Evolutionary conservation across 2,888 invertebrate species (phyloP), one percentile per base, ranked within the genome.

Genomic region (Pristionchus arcanus): DNA sequence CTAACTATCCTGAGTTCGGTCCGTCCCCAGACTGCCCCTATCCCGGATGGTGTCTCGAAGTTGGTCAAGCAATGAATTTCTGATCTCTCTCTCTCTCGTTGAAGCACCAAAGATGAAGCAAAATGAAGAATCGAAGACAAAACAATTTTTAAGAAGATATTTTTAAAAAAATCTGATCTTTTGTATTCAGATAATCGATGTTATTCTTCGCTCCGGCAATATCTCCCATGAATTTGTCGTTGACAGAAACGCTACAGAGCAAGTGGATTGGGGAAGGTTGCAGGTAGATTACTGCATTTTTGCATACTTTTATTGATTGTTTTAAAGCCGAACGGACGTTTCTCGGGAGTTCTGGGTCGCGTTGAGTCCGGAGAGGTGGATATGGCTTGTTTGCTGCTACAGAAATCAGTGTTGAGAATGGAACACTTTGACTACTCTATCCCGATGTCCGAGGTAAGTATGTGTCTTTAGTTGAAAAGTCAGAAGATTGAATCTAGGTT

Each of bases 11-110:
- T 1, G 4, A 55, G 3, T 85, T 59, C 34, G 37, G 31, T 7
- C 85, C 85, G 0, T 19, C 85, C 4, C 13, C 28, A 1, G n/a
- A 63, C 21, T 85, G 85, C n/a, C 63, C 59, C 5, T 85, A 25
- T 42, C 85, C 85, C 19, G 85, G 85, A 15, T 63, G 34, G 34
- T 85, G 85, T 63, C 42, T 85, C 49, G 85, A 85, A 63, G 85
- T 49, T n/a, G n/a, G n/a, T n/a, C n/a, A n/a, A n/a, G n/a, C n/a
- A n/a, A n/a, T n/a, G n/a, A n/a, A n/a, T n/a, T n/a, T n/a, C n/a
- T n/a, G n/a, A n/a, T n/a, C n/a, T n/a, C n/a, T n/a, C n/a, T n/a
- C n/a, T n/a, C n/a, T n/a, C n/a, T n/a, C n/a, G n/a, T n/a, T n/a
- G n/a, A n/a, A n/a, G n/a, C n/a, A n/a, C n/a, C n/a, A n/a, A n/a